Evolutionary conservation across 2,113 vertebrate species (phyloP), one percentile per base, ranked within the genome.

Genomic region (Columbina picui): DNA sequence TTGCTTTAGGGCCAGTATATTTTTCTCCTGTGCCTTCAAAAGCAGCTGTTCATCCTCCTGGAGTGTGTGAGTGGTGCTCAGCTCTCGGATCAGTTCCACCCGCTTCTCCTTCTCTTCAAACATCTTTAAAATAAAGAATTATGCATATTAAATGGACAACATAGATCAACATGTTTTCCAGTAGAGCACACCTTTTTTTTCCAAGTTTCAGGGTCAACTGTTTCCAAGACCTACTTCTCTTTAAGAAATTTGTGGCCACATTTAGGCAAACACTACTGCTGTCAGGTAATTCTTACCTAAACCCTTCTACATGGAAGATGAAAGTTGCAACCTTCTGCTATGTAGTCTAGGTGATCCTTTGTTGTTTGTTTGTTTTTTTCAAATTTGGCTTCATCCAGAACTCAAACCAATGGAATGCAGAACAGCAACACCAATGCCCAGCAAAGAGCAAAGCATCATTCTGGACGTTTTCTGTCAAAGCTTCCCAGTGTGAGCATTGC

Each of bases 61-160:
- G 7, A 99, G 97, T 0, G 98, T 97, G 0, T 99, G 98, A 32
- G 97, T 98, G 25, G 97, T 98, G 60, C 98, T 98, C 63, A 99
- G 91, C 89, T 99, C 99, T 83, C 64, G 97, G 95, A 99, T 99
- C 91, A 99, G 96, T 30, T 99, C 99, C 79, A 97, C 39, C 0
- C 97, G 95, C 96, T 98, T 99, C 93, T 99, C 98, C 79, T 99
- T 99, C 50, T 98, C 98, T 94, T 98, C 98, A 96, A 99, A 99
- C 98, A 99, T 99, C 99, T 99, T 96, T 18, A 87, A 96, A 87
- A 95, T 30, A 81, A 88, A 60, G 68, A 64, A 76, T 17, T 21
- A n/a, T 79, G 32, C 53, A 71, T 45, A 69, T 84, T 53, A 87
- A 78, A 86, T 19, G 27, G 83, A 63, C 49, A 61, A 30, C 38